phyloP scores from a whole-genome alignment of 2,888 invertebrate species.

The Dendrolimus houi region DNA sequence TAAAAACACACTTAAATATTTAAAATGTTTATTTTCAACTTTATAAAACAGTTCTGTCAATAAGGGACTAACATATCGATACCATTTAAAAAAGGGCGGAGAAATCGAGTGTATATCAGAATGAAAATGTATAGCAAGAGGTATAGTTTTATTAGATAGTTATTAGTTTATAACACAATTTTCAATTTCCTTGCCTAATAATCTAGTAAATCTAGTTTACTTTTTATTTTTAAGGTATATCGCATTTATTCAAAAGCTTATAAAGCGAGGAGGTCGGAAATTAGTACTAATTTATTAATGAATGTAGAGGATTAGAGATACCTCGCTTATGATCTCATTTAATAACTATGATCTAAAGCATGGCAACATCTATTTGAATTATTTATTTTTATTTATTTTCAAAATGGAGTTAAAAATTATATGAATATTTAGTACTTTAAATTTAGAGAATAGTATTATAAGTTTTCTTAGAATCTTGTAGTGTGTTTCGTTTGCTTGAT shows the following conservation, averaged over 20 bases:
- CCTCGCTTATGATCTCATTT: conserved; percentile 26
- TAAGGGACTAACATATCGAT: neutral
- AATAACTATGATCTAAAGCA: conserved; percentile 3
- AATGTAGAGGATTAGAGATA: conserved; percentile 11
- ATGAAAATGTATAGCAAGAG: neutral
- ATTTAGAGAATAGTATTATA: neutral
- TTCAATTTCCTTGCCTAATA: neutral
- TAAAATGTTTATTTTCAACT: too few relatives aligned
- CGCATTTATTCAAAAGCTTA: neutral
- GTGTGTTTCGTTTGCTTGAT: neutral
- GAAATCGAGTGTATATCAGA: neutral
- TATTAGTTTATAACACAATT: neutral
- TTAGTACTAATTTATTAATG: neutral
- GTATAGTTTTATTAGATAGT: neutral
- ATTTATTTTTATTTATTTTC: conserved; percentile 2
- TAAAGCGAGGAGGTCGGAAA: neutral
- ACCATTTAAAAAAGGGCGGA: neutral
- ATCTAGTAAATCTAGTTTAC: neutral
- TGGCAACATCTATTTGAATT: conserved; percentile 1
- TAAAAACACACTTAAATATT: too few relatives aligned
- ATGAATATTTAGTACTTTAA: neutral
- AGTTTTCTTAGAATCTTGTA: conserved; percentile 1
- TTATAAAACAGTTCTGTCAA: too few relatives aligned
- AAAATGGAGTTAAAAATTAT: neutral
- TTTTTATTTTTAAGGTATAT: neutral